Evolutionary conservation across 2,888 invertebrate species (phyloP), one percentile per base, ranked within the genome.

Genomic region (Volucella inflata): DNA sequence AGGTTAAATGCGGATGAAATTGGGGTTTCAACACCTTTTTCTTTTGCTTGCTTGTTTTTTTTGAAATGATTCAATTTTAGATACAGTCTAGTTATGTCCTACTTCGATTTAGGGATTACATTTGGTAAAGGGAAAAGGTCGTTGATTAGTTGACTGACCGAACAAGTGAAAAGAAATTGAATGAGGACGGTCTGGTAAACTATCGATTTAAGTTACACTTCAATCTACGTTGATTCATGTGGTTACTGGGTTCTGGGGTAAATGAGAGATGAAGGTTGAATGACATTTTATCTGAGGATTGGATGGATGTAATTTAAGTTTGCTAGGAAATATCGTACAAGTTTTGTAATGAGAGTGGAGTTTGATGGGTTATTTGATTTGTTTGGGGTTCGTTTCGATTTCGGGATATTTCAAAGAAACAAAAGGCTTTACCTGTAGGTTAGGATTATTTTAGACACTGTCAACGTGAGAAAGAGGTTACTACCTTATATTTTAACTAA

Each of bases 1-100:
- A 65, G 65, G 75, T 79, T 84, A 70, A 79, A 71, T 79, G 70
- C 46, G 44, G 9, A 51, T 65, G 50, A 67, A 79, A 79, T 84
- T 75, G 70, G 65, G 75, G 53, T 79, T 48, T 71, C 38, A 16
- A 75, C 64, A 51, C 46, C 68, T 59, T 70, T 57, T 11, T 62
- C 60, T 44, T 11, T 36, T 21, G 10, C 30, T 10, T 57, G 2
- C 16, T 48, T 57, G 42, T 17, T 36, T 46, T 17, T 21, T n/a
- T 42, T 57, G 42, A 40, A 10, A 75, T 64, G 71, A 72, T 82
- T 77, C 59, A 60, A 82, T 77, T 60, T 60, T 50, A 64, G 75
- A 81, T 71, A 67, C 0, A 30, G 53, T 65, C 57, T 38, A 10
- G 14, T 16, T 36, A 12, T 62, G 57, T 17, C 64, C 12, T 81